These are phyloP conservation scores for Schizopygopsis malacanthus DNA, from an alignment of 2,797 vertebrate genomes.

Conservation along the genomic window DNA sequence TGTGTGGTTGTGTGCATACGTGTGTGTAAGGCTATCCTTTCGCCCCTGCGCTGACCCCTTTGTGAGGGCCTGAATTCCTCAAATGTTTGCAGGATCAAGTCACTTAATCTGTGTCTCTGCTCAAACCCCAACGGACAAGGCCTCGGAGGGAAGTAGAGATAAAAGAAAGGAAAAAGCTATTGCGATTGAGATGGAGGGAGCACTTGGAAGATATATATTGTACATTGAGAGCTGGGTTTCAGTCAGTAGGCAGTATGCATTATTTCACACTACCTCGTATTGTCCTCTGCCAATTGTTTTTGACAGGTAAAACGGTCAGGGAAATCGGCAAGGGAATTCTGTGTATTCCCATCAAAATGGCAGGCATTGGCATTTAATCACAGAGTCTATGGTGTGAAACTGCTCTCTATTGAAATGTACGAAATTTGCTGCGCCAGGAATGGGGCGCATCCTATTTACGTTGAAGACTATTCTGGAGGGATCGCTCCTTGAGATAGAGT, in stretches of 20 bases:
- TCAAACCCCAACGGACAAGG: constrained; percentile 63
- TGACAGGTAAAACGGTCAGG: constrained; percentile 51
- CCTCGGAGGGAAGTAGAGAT: constrained; percentile 52
- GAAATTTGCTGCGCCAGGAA: constrained; percentile 49
- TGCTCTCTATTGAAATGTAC: constrained; percentile 57
- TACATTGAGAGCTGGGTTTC: constrained; percentile 31
- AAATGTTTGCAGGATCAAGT: constrained; percentile 78
- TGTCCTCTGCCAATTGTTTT: constrained; percentile 54
- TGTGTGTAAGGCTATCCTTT: constrained; percentile 78
- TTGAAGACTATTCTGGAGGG: constrained; percentile 74
- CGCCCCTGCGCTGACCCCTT: constrained; percentile 82
- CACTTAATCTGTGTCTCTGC: constrained; percentile 74
- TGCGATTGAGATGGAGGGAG: constrained; percentile 30
- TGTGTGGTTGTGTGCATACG: constrained; percentile 65
- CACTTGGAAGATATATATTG: constrained; percentile 5
- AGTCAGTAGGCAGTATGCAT: constrained; percentile 38
- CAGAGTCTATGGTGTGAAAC: constrained; percentile 52
- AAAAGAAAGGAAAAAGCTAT: constrained; percentile 11
- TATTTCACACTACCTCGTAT: constrained; percentile 44
- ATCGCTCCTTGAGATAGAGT: constrained; percentile 78
- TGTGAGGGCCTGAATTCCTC: constrained; percentile 81
- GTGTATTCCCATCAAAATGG: constrained; percentile 57
- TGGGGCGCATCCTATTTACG: constrained; percentile 45
- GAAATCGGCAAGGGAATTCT: constrained; percentile 49
- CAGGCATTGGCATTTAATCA: constrained; percentile 55